A percentile compares a stretch with the other conserved stretches of the same genome.
Conservation (phyloP, 2,113 vertebrate species). For the Pterocles gutturalis region DNA sequence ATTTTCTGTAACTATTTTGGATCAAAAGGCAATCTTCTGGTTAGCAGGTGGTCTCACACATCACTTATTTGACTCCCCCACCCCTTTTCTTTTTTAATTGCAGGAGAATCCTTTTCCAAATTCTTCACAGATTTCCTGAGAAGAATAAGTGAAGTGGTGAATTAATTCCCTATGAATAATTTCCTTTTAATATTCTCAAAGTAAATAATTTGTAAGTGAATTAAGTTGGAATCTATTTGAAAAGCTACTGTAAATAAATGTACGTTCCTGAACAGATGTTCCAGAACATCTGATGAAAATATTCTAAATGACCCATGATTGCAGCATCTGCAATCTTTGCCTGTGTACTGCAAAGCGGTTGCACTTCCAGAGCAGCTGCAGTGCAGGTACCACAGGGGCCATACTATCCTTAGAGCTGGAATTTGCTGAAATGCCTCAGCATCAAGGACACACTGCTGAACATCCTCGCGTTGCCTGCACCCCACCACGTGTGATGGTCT, state of each 20-base stretch:
- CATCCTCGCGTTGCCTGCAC: accelerated
- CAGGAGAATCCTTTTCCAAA: not conserved
- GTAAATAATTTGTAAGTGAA: not conserved
- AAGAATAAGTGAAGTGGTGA: not conserved
- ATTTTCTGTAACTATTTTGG: not conserved
- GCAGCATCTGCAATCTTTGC: constrained; percentile 8
- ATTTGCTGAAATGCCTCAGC: not conserved
- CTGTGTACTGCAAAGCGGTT: not conserved
- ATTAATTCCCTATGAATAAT: not conserved
- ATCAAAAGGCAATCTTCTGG: not conserved
- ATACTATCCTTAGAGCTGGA: not conserved
- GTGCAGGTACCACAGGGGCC: not conserved
- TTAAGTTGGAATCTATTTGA: not conserved
- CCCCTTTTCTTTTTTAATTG: not conserved
- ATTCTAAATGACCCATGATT: constrained; percentile 7
- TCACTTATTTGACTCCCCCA: not conserved
- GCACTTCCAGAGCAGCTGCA: constrained; percentile 31
- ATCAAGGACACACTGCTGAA: not conserved
- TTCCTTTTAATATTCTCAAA: not conserved
- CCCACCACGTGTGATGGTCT: not conserved
- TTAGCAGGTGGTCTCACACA: not conserved
- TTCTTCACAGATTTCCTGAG: not conserved
- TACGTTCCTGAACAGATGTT: not conserved
- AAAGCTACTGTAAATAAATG: not conserved
- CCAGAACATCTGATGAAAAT: not conserved